These are phyloP conservation scores for Catharus minimus DNA, from an alignment of 2,113 vertebrate genomes.

Conservation along the genomic window DNA sequence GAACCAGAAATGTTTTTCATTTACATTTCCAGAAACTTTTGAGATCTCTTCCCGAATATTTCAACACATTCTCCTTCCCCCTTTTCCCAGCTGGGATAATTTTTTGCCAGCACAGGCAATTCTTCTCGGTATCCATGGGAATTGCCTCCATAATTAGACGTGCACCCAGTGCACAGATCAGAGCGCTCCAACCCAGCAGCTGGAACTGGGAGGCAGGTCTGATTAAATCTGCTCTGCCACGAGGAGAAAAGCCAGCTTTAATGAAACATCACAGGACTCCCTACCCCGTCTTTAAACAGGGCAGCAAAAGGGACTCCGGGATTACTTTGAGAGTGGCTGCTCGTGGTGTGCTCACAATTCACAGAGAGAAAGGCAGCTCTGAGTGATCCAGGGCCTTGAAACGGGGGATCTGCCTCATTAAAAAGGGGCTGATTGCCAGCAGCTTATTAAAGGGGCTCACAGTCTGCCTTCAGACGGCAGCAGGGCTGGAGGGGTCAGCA, in stretches of 20 bases:
- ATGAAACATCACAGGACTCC: slow-evolving; percentile 57
- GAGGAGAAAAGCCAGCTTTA: slow-evolving; percentile 63
- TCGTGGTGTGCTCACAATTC: neutral
- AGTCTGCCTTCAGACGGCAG: neutral
- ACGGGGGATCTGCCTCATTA: neutral
- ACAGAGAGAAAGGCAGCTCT: neutral
- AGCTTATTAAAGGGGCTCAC: neutral
- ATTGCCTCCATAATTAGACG: slow-evolving; percentile 72
- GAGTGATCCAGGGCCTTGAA: neutral
- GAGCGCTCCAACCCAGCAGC: slow-evolving; percentile 66
- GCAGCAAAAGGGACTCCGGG: neutral
- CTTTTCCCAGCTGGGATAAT: slow-evolving; percentile 56
- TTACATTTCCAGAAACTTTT: slow-evolving; percentile 18
- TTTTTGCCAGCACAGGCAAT: slow-evolving; percentile 55
- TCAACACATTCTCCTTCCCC: slow-evolving; percentile 12
- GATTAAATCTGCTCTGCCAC: slow-evolving; percentile 68
- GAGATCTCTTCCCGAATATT: slow-evolving; percentile 17
- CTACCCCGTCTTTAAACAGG: slow-evolving; percentile 19
- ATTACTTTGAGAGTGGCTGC: neutral
- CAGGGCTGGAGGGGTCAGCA: neutral
- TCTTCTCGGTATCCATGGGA: slow-evolving; percentile 70
- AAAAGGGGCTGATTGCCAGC: neutral
- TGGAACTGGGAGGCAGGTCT: slow-evolving; percentile 67
- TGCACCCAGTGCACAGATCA: slow-evolving; percentile 67
- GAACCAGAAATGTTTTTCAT: neutral